Evolutionary conservation across 1,140 invertebrate species (phyloP).

Genomic region (Melipona quadrifasciata): DNA sequence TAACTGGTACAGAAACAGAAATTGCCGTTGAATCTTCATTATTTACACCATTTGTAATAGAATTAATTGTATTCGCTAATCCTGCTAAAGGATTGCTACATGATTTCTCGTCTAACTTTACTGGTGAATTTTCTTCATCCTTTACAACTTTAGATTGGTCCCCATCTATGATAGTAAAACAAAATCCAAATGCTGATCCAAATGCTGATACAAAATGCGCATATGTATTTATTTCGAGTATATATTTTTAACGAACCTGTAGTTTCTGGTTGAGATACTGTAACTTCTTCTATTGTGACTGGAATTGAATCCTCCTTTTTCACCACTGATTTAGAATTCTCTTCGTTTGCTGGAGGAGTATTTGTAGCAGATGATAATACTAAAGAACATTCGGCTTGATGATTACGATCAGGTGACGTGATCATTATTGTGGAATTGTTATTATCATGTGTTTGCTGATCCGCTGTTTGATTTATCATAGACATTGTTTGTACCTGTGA

Average conservation of each 20-base stretch:
- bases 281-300: constrained; percentile 33
- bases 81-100: constrained; percentile 77
- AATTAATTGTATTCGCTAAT: constrained; percentile 78
- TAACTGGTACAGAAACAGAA: constrained; percentile 67
- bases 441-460: constrained; percentile 64
- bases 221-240: neutral
- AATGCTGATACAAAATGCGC: neutral
- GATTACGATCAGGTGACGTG: constrained; percentile 62
- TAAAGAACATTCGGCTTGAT: constrained; percentile 68
- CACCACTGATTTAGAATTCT: constrained; percentile 43
- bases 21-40: constrained; percentile 66
- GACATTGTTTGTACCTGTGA: constrained; percentile 72
- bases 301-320: constrained; percentile 70
- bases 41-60: constrained; percentile 76
- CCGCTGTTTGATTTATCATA: constrained; percentile 66
- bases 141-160: constrained; percentile 69
- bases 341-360: constrained; percentile 58
- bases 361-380: constrained; percentile 63
- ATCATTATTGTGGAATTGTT: constrained; percentile 66
- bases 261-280: constrained; percentile 42
- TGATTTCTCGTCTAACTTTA: constrained; percentile 74
- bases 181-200: neutral
- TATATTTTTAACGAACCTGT: constrained; percentile 49
- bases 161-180: constrained; percentile 51
- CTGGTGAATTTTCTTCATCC: constrained; percentile 56